Evolutionary conservation across 2,113 vertebrate species (phyloP), one percentile per base, ranked within the genome.

Genomic region (Myrmecophaga tridactyla): DNA sequence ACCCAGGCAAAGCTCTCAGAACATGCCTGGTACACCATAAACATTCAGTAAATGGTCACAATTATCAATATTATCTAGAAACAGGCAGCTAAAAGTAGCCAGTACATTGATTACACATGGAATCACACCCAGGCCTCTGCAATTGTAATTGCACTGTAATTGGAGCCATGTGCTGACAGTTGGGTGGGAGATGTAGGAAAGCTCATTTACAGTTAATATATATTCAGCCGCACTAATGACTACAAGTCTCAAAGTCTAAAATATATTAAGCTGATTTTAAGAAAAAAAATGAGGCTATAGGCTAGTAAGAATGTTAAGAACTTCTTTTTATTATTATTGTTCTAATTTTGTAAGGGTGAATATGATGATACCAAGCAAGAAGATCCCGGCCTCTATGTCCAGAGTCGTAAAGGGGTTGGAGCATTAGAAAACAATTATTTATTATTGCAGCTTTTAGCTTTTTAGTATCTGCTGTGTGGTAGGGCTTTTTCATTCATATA

Each of bases 191-290:
- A 75, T 7, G 0, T 1, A 82, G 36, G 21, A 34, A 87, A 70
- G 56, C 83, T 89, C 94, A 89, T 92, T 96, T 92, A 85, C 85
- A 43, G 81, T 75, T 94, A 95, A 90, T 85, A 92, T 96, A 92
- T 84, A 86, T 80, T 83, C 89, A 92, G 58, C 73, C 48, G 6
- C 46, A 31, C 67, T 94, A 96, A 96, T 96, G 90, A 92, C 82
- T 86, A 83, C 62, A 93, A 69, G 81, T 77, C 92, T 70, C 77
- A 78, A 88, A 92, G 85, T 90, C 87, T 90, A 72, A 82, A 90
- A 94, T 88, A 94, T 93, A 97, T 96, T 84, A 92, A 90, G 11
- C 73, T 34, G n/a, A 36, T 77, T 58, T 94, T 92, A 48, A 48
- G 46, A 29, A n/a, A 63, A 80, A 65, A 90, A 86, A 77, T 78